Evolutionary conservation across 2,888 invertebrate genomes (phyloP).

Genomic region (Notocelia uddmanniana): DNA sequence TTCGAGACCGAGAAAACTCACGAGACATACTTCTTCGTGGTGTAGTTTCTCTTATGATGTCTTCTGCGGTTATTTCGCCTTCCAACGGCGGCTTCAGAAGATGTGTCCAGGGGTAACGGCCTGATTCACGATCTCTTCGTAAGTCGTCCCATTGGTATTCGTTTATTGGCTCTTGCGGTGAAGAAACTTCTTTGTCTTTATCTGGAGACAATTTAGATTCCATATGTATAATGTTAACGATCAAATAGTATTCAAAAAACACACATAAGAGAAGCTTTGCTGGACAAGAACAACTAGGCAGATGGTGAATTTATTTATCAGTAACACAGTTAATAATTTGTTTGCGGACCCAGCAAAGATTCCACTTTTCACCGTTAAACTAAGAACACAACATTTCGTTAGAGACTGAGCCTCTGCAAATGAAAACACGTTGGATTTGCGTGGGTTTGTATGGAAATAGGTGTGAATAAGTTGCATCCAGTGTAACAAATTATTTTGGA

Average conservation of each 20-base stretch:
- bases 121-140: slow-evolving; percentile 88
- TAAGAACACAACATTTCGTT: slow-evolving; percentile 84
- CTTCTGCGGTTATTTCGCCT: slow-evolving; percentile 81
- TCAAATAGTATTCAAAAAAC: slow-evolving; percentile 51
- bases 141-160: slow-evolving; percentile 94
- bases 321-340: slow-evolving; percentile 51
- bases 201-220: slow-evolving; percentile 85
- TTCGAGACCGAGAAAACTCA: slow-evolving; percentile 77
- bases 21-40: slow-evolving; percentile 82
- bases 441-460: slow-evolving; percentile 84
- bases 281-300: slow-evolving; percentile 36
- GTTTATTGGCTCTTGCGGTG: slow-evolving; percentile 90
- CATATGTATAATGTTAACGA: slow-evolving; percentile 75
- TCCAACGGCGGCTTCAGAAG: slow-evolving; percentile 88
- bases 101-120: slow-evolving; percentile 93
- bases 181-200: slow-evolving; percentile 70
- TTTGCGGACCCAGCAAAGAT: slow-evolving; percentile 71
- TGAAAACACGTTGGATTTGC: slow-evolving; percentile 82
- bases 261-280: slow-evolving; percentile 53
- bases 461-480: slow-evolving; percentile 83
- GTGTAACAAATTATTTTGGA: slow-evolving; percentile 77
- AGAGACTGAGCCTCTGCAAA: slow-evolving; percentile 78
- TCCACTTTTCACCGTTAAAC: slow-evolving; percentile 76
- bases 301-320: slow-evolving; percentile 23
- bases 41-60: slow-evolving; percentile 79